These are phyloP conservation scores for Hirudo medicinalis DNA, from an alignment of 1,140 invertebrate species.

Conservation along the genomic window DNA sequence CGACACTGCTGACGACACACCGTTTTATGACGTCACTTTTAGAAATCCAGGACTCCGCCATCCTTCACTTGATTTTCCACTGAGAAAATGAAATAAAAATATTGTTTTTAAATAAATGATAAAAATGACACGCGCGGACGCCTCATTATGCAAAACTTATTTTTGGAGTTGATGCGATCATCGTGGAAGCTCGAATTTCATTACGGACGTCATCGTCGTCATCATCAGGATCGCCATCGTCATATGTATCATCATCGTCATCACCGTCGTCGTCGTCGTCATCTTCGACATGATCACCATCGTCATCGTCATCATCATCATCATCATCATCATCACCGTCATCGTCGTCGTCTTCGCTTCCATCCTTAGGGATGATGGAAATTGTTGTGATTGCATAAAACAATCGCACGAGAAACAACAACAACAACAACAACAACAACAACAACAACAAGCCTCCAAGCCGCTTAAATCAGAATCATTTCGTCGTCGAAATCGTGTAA, in stretches of 20 bases:
- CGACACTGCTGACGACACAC: no score
- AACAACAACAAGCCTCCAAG: neutral
- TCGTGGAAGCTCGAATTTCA: neutral
- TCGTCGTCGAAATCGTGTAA: no score
- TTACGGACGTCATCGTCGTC: neutral
- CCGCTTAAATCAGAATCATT: no score
- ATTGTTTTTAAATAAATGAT: no score
- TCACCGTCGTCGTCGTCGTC: constrained; percentile 1
- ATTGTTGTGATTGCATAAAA: neutral
- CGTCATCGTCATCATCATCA: neutral
- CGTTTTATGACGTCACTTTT: no score
- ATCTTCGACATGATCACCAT: neutral
- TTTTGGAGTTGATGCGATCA: no score
- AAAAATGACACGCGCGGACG: no score
- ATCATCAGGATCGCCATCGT: neutral
- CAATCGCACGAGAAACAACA: neutral
- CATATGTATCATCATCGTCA: neutral
- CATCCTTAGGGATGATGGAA: neutral
- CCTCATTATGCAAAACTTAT: no score
- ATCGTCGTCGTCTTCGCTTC: no score
- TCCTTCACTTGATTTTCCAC: no score
- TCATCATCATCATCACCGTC: neutral
- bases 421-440: neutral
- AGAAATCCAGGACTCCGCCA: no score
- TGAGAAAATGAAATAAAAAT: no score